Percentiles rank a stretch among this genome's conserved stretches.
These are phyloP conservation scores for Pilophorus perplexus DNA, from an alignment of 2,888 invertebrate genomes.

Conservation along the genomic window DNA sequence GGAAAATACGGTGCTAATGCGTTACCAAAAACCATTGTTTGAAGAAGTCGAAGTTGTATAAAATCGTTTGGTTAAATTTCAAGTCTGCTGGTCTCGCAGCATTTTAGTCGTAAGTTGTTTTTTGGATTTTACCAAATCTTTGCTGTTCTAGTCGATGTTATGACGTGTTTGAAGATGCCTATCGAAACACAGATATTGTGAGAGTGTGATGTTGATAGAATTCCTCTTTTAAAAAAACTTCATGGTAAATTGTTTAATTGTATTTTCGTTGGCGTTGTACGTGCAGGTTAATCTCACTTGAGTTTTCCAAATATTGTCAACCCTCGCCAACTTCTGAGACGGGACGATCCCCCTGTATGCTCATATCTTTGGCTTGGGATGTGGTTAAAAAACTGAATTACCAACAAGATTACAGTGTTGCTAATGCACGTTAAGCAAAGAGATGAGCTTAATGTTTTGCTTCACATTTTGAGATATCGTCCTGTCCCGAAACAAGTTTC, in stretches of 20 bases:
- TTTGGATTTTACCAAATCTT: neutral
- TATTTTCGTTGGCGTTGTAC: neutral
- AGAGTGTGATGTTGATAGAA: constrained; percentile 2
- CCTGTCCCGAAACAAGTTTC: no score
- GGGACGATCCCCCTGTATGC: no score
- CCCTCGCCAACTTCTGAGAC: neutral
- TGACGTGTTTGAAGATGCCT: constrained; percentile 8
- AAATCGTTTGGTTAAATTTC: neutral
- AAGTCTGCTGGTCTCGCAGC: no score
- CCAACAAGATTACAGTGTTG: no score
- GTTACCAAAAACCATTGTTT: neutral
- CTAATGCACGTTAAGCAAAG: no score
- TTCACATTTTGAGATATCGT: no score
- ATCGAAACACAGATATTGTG: constrained; percentile 35
- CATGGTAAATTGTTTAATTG: neutral
- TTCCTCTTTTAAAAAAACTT: no score
- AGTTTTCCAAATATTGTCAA: constrained; percentile 1
- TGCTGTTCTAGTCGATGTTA: no score
- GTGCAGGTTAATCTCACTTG: no score
- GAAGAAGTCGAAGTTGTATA: neutral
- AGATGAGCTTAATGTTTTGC: no score
- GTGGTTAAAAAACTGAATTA: no score
- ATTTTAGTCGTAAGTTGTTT: neutral
- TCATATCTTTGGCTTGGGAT: no score
- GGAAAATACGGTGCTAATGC: constrained; percentile 8